phyloP scores from a whole-genome alignment of 2,888 invertebrate species.

The Tinea semifulvella region DNA sequence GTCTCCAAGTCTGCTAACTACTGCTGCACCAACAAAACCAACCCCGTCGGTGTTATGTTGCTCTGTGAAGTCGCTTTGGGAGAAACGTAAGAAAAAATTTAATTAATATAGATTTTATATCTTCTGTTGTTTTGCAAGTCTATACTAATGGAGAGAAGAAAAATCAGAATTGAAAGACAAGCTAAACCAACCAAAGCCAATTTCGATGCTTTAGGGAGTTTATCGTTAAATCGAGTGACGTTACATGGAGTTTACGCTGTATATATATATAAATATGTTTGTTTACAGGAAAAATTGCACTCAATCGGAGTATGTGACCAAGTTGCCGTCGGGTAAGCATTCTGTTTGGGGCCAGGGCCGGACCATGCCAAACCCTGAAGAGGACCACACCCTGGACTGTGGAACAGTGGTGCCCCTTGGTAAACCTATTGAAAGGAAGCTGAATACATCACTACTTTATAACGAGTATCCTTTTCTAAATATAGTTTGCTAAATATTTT shows the following conservation, averaged over 20 bases:
- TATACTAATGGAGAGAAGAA: no score
- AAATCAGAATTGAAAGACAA: no score
- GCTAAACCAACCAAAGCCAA: no score
- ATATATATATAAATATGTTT: no score
- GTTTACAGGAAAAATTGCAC: slow-evolving; percentile 77
- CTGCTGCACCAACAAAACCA: slow-evolving; percentile 77
- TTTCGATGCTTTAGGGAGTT: no score
- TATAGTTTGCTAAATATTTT: neutral
- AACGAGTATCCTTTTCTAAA: slow-evolving; percentile 86
- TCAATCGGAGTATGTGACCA: slow-evolving; percentile 75
- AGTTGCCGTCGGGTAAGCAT: slow-evolving; percentile 84
- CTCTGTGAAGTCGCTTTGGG: slow-evolving; percentile 97
- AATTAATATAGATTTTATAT: neutral
- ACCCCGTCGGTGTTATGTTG: slow-evolving; percentile 84
- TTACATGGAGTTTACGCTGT: no score
- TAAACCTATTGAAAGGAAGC: slow-evolving; percentile 54
- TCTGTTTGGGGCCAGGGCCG: slow-evolving; percentile 89
- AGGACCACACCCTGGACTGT: slow-evolving; percentile 61
- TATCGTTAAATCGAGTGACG: no score
- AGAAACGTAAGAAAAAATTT: slow-evolving; percentile 73
- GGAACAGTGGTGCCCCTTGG: slow-evolving; percentile 85
- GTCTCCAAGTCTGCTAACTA: slow-evolving; percentile 98
- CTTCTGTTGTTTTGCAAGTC: neutral
- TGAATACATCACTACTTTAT: slow-evolving; percentile 74
- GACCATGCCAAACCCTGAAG: slow-evolving; percentile 83